phyloP scores from a whole-genome alignment of 2,797 vertebrate species.

The Crenichthys baileyi region DNA sequence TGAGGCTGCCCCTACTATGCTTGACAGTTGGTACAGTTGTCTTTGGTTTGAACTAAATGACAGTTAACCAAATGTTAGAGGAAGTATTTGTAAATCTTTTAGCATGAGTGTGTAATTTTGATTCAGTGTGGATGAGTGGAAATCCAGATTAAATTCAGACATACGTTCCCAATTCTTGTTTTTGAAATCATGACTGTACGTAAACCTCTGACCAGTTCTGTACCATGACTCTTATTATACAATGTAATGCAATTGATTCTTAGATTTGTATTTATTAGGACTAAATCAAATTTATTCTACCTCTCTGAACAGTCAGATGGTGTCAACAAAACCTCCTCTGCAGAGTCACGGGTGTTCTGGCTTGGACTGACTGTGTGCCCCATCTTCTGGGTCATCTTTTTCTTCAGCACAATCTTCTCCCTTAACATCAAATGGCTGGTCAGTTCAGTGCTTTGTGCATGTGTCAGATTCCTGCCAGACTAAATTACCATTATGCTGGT shows the following conservation, averaged over 20 bases:
- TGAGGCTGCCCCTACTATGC: background rate
- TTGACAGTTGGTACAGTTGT: background rate
- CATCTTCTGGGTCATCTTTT: constrained; percentile 90
- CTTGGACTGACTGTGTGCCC: constrained; percentile 90
- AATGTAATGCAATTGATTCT: background rate
- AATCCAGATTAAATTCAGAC: background rate
- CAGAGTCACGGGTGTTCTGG: constrained; percentile 93
- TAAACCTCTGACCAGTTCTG: background rate
- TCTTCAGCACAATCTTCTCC: constrained; percentile 89
- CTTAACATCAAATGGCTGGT: constrained; percentile 96
- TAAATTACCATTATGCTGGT: background rate
- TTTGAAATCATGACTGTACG: background rate
- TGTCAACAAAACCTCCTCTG: constrained; percentile 70
- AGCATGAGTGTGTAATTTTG: background rate
- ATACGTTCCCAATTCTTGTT: background rate
- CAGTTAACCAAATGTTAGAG: background rate
- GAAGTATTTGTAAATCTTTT: background rate
- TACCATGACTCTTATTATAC: background rate
- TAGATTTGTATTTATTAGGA: background rate
- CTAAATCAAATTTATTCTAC: constrained; percentile 1
- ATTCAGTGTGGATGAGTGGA: background rate
- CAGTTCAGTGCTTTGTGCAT: constrained; percentile 62
- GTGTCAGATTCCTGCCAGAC: background rate
- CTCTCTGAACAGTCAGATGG: constrained; percentile 66
- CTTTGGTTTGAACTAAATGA: background rate